These are phyloP conservation scores for Exephanes ischioxanthus DNA, from an alignment of 2,888 invertebrate genomes.

Conservation along the genomic window DNA sequence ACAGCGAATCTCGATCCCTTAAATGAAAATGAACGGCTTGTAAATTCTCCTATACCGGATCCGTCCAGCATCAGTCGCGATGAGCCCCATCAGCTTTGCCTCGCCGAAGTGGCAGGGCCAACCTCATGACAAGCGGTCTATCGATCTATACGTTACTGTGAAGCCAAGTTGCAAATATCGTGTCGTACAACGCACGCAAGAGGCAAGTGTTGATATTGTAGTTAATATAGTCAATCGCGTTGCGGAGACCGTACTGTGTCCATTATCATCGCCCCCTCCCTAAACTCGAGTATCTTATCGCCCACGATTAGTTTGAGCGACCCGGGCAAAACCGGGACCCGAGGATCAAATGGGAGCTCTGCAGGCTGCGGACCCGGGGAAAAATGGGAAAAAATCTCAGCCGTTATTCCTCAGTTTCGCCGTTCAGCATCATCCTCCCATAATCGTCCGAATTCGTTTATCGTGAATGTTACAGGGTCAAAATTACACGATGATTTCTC, in stretches of 20 bases:
- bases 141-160: conserved; percentile 29
- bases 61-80: background rate
- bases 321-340: background rate
- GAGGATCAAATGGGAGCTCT: background rate
- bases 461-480: background rate
- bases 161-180: conserved; percentile 36
- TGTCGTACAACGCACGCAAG: conserved; percentile 50
- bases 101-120: conserved; percentile 8
- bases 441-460: background rate
- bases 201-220: conserved; percentile 29
- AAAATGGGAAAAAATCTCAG: background rate
- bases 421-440: background rate
- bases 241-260: background rate
- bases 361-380: background rate
- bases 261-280: background rate
- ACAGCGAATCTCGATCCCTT: background rate
- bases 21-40: background rate
- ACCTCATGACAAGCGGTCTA: conserved; percentile 30
- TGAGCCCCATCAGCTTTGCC: background rate
- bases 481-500: background rate
- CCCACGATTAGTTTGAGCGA: background rate
- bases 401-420: no score
- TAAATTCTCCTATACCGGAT: no score
- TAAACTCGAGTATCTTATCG: conserved; percentile 8
- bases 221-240: conserved; percentile 5